Percentiles rank a stretch among this genome's conserved stretches.
Conservation (phyloP, 2,113 vertebrate species). For the Petromus typicus region DNA sequence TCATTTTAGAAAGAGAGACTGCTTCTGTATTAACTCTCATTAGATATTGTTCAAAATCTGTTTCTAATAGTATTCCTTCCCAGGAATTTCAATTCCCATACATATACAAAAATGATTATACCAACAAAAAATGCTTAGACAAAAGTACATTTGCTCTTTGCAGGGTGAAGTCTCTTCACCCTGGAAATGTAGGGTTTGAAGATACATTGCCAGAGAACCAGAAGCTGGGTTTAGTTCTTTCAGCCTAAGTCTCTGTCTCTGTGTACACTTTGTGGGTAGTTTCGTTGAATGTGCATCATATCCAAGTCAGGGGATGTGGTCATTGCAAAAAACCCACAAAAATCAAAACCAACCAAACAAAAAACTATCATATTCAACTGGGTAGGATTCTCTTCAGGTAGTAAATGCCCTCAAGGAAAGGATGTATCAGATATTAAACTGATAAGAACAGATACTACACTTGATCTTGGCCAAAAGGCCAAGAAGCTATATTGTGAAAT, state of each 20-base stretch:
- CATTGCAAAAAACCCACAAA: not conserved
- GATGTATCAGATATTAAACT: no score
- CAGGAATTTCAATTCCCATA: not conserved
- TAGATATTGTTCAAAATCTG: not conserved
- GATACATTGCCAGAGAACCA: not conserved
- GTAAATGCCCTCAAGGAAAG: not conserved
- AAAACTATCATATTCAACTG: not conserved
- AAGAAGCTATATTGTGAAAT: no score
- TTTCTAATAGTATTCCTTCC: not conserved
- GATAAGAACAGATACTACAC: no score
- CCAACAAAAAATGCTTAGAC: not conserved
- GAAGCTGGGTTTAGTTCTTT: not conserved
- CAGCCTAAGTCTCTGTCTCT: not conserved
- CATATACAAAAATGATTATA: not conserved
- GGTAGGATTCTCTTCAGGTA: not conserved
- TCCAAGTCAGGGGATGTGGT: not conserved
- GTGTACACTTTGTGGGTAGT: not conserved
- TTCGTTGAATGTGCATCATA: not conserved
- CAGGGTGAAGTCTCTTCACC: not conserved
- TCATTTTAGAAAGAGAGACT: not conserved
- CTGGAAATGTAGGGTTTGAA: not conserved
- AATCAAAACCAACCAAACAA: no score
- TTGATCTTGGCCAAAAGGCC: no score
- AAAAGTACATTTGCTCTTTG: not conserved
- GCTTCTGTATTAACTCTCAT: not conserved